These are phyloP conservation scores for Danio aesculapii DNA, from an alignment of 2,797 vertebrate genomes.

Conservation along the genomic window DNA sequence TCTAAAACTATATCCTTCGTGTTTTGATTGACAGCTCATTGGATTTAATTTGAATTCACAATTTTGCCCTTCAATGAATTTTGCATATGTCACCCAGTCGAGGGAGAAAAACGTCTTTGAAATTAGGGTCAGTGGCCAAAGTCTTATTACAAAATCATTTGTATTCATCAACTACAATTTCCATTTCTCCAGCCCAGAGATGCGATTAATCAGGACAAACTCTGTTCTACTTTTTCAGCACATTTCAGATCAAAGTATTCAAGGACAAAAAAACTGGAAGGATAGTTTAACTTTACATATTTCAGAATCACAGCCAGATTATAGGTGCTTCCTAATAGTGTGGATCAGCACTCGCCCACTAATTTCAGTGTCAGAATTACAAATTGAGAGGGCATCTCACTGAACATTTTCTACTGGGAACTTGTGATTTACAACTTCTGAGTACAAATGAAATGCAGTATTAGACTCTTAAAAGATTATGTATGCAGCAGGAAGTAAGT, in stretches of 20 bases:
- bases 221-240: not conserved
- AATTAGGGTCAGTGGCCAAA: conserved; percentile 38
- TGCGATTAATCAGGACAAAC: not conserved
- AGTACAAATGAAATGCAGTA: too few relatives aligned
- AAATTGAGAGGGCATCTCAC: too few relatives aligned
- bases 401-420: too few relatives aligned
- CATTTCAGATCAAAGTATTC: conserved; percentile 7
- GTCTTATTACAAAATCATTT: conserved; percentile 35
- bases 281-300: not conserved
- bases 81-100: conserved; percentile 14
- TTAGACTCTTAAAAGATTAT: too few relatives aligned
- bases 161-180: conserved; percentile 14
- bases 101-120: conserved; percentile 11
- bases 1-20: not conserved
- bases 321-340: not conserved
- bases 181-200: not conserved
- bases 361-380: not conserved
- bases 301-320: not conserved
- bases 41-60: conserved; percentile 31
- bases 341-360: not conserved
- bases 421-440: too few relatives aligned
- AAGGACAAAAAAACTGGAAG: not conserved
- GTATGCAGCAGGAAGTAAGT: too few relatives aligned
- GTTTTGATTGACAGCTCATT: conserved; percentile 29
- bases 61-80: conserved; percentile 24